Percentiles rank a stretch among this genome's conserved stretches.
phyloP scores from a whole-genome alignment of 2,888 invertebrate genomes.

The Anorthoa munda region DNA sequence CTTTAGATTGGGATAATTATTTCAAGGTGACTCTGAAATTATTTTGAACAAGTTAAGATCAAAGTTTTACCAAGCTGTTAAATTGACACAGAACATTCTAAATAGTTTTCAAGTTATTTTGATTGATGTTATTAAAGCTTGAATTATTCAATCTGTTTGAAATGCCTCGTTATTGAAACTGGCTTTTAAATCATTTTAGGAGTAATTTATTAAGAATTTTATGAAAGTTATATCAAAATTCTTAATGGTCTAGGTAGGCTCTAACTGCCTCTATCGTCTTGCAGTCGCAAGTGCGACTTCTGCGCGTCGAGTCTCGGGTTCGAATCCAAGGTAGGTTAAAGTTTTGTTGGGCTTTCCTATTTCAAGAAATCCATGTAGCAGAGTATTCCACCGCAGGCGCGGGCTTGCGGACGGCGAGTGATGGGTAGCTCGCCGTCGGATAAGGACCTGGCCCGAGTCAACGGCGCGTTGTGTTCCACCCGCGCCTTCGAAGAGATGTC shows the following conservation, averaged over 20 bases:
- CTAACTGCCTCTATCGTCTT: too few relatives aligned
- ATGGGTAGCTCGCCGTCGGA: too few relatives aligned
- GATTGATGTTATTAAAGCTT: constrained; percentile 45
- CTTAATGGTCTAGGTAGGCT: background rate
- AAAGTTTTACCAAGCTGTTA: constrained; percentile 27
- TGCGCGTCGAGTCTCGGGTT: too few relatives aligned
- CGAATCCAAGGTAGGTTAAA: too few relatives aligned
- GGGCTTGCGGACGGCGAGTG: too few relatives aligned
- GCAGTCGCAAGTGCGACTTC: too few relatives aligned
- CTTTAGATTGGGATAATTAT: constrained; percentile 33
- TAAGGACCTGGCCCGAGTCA: too few relatives aligned
- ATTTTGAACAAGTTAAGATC: constrained; percentile 26
- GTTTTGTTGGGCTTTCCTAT: too few relatives aligned
- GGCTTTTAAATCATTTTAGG: constrained; percentile 12
- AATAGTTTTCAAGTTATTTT: constrained; percentile 54
- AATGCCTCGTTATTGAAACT: constrained; percentile 20
- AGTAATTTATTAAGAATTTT: background rate
- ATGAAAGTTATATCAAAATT: background rate
- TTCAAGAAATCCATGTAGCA: too few relatives aligned
- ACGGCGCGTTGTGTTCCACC: too few relatives aligned
- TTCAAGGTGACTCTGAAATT: constrained; percentile 31
- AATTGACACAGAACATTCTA: constrained; percentile 34
- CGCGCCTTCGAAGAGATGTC: too few relatives aligned
- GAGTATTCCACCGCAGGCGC: too few relatives aligned
- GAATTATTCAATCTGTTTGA: constrained; percentile 37